These are phyloP conservation scores for Heliconius hermathena DNA, from an alignment of 1,140 invertebrate genomes.

Conservation along the genomic window DNA sequence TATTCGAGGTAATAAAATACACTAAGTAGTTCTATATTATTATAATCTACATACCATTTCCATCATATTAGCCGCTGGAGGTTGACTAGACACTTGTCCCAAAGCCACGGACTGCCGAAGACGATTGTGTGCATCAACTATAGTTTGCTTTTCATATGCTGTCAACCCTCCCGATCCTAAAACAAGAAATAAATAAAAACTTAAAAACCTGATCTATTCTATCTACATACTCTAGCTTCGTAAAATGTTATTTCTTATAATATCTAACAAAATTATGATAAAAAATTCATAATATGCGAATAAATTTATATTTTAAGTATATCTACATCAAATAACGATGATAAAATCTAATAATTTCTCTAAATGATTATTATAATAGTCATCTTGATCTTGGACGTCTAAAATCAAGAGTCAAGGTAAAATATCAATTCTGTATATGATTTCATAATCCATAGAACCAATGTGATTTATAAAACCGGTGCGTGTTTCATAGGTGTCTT, in stretches of 20 bases:
- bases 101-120: constrained; percentile 89
- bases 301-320: constrained; percentile 7
- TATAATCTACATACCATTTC: constrained; percentile 85
- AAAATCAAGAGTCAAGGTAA: constrained; percentile 52
- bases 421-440: constrained; percentile 48
- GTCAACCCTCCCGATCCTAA: constrained; percentile 86
- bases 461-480: constrained; percentile 66
- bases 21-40: constrained; percentile 19
- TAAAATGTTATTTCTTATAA: constrained; percentile 1
- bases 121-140: constrained; percentile 90
- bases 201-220: background rate
- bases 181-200: constrained; percentile 48
- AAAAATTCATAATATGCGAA: constrained; percentile 8
- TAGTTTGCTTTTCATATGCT: constrained; percentile 85
- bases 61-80: constrained; percentile 90
- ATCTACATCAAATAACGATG: constrained; percentile 8
- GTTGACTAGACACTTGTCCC: constrained; percentile 89
- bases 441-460: constrained; percentile 60
- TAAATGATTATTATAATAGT: constrained; percentile 17
- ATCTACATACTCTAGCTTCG: background rate
- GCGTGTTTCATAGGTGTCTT: constrained; percentile 69
- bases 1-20: constrained; percentile 14
- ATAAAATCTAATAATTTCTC: constrained; percentile 11
- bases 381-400: constrained; percentile 39
- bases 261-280: constrained; percentile 12